Base-by-base conservation (phyloP, 2,888 invertebrate genomes). In the Isoperla grammatica region DNA sequence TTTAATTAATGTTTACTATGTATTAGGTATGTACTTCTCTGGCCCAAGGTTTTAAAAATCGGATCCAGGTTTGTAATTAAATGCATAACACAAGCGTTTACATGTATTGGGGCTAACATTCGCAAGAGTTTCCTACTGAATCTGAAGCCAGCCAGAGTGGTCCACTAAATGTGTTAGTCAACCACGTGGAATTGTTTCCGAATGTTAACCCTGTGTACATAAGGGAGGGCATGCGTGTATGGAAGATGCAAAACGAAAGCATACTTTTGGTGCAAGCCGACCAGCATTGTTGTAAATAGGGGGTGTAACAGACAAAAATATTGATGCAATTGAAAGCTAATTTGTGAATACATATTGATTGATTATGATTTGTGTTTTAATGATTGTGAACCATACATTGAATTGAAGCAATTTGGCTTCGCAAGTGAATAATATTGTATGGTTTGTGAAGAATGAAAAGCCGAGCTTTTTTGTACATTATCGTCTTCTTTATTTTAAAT, bases 401-500 rank as follows among this genome's bases (percentile, higher is more conserved):
- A 15, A 40, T 40, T 40, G 40, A 15, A 40, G 5, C 40, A 40
- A 40, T 12, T 40, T 40, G 5, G 5, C n/a, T 13, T 17, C n/a
- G 13, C 5, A 45, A 45, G 9, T 45, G 15, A 45, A 15, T 45
- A 45, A 15, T 45, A 13, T 15, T 45, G 45, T 45, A 45, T 45
- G 45, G 45, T 13, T 45, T 45, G 45, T 45, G 45, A 45, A 19
- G 17, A 17, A 45, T 45, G 17, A 45, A 45, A 45, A 45, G 45
- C 45, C n/a, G 45, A 45, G 45, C 45, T 45, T 45, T 45, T 45
- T 45, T 45, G 45, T 45, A 45, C 19, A 45, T 19, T 13, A 13
- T 15, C 4, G 42, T 40, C 13, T 40, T 13, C 13, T 40, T 40
- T 5, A 40, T 40, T 40, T 40, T 12, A 15, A 29, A 29, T 29